phyloP scores from a whole-genome alignment of 2,888 invertebrate species.

The Alloscopus bannaensis region DNA sequence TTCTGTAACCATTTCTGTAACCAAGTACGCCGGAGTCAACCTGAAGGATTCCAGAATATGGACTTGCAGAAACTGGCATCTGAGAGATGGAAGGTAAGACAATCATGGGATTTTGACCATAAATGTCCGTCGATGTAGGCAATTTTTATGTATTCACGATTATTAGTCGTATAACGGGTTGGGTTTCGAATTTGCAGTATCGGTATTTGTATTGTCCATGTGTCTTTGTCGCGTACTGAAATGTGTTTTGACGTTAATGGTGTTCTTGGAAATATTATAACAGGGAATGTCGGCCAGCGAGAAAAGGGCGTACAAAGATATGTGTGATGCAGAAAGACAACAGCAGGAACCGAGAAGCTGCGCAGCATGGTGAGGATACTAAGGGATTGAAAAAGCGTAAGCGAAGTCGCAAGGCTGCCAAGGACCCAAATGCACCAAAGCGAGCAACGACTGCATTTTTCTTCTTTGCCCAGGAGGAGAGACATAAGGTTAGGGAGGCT shows the following conservation, averaged over 20 bases:
- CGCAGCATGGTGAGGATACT: neutral
- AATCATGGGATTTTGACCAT: neutral
- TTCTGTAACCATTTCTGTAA: slow-evolving; percentile 41
- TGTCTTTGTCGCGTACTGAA: neutral
- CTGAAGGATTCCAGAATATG: slow-evolving; percentile 1
- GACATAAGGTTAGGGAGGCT: slow-evolving; percentile 92
- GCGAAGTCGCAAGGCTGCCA: slow-evolving; percentile 77
- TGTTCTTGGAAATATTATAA: neutral
- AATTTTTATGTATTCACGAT: neutral
- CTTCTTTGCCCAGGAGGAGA: slow-evolving; percentile 99
- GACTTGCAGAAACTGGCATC: slow-evolving; percentile 35
- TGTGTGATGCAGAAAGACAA: neutral
- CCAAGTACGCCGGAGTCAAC: slow-evolving; percentile 22
- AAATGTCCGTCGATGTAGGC: neutral
- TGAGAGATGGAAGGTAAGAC: slow-evolving; percentile 47
- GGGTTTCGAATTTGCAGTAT: neutral
- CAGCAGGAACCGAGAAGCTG: neutral
- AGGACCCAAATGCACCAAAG: slow-evolving; percentile 99
- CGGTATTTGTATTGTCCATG: neutral
- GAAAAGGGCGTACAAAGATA: slow-evolving; percentile 37
- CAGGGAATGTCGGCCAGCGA: slow-evolving; percentile 43
- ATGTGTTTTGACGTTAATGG: neutral
- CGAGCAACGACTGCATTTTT: slow-evolving; percentile 98
- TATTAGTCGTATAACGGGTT: neutral
- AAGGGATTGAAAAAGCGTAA: neutral